Conservation (phyloP, 1,140 invertebrate species). For the Lethrus apterus region DNA sequence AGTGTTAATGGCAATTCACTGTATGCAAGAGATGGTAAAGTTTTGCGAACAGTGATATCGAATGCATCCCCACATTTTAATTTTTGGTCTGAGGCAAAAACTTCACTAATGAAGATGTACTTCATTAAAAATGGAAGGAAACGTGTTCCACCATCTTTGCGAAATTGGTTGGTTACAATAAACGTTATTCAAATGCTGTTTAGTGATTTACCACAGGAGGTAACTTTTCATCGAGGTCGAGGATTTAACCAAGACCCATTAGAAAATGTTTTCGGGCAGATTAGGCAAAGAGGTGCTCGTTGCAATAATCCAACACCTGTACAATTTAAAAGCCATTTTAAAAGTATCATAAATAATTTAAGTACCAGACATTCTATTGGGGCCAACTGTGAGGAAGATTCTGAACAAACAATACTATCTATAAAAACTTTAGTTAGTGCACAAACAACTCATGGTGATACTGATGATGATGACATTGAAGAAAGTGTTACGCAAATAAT, state of each 20-base stretch:
- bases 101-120: conserved; percentile 2
- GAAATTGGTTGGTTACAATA: conserved; percentile 19
- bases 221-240: conserved; percentile 9
- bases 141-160: conserved; percentile 12
- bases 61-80: not conserved
- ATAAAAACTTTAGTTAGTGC: not conserved
- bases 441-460: not conserved
- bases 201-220: conserved; percentile 7
- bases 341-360: conserved; percentile 20
- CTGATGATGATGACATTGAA: not conserved
- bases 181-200: conserved; percentile 11
- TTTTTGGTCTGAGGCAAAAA: not conserved
- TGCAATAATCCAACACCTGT: conserved; percentile 17
- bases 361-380: conserved; percentile 15
- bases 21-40: conserved; percentile 2
- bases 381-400: conserved; percentile 20
- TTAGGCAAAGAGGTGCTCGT: conserved; percentile 16
- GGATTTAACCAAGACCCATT: conserved; percentile 23
- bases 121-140: not conserved
- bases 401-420: not conserved
- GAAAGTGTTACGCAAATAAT: not conserved
- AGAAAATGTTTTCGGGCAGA: conserved; percentile 23
- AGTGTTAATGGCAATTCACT: conserved; percentile 1
- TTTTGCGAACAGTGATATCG: not conserved
- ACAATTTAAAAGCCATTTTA: conserved; percentile 17